A percentile compares a stretch with the other conserved stretches of the same genome.
Conservation (phyloP, 2,888 invertebrate species). For the Rhaphigaster nebulosa region DNA sequence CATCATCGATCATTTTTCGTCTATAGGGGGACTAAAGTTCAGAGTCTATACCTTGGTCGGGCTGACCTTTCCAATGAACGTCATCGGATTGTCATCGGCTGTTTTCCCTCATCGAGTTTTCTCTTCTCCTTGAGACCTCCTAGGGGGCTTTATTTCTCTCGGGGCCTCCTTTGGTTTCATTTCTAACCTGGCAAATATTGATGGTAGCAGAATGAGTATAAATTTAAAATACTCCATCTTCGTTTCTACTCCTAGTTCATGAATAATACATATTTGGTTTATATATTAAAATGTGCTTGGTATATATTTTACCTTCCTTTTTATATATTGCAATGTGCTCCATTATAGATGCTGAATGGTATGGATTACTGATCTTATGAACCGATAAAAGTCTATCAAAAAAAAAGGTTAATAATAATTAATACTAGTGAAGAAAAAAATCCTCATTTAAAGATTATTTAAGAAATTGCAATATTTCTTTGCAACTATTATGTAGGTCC, state of each 20-base stretch:
- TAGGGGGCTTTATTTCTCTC: neutral
- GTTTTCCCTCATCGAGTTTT: slow-evolving; percentile 9
- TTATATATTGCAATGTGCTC: neutral
- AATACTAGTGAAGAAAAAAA: no score
- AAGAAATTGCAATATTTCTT: no score
- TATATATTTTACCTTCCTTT: neutral
- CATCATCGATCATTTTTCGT: neutral
- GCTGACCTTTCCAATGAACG: slow-evolving; percentile 12
- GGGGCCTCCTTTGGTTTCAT: neutral
- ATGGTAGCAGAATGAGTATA: neutral
- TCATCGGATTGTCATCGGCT: slow-evolving; percentile 25
- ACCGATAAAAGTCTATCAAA: neutral
- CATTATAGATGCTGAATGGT: neutral
- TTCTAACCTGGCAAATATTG: neutral
- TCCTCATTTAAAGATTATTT: no score
- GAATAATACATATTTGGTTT: neutral
- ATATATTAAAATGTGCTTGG: neutral
- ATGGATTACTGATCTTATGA: neutral
- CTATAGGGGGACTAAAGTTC: neutral
- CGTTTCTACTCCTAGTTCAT: neutral
- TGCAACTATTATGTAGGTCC: no score
- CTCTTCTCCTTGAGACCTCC: slow-evolving; percentile 16
- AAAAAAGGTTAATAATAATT: no score
- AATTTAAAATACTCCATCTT: neutral
- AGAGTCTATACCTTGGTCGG: neutral